Conservation (phyloP, 1,140 invertebrate genomes). For the Rhysida immarginata region DNA sequence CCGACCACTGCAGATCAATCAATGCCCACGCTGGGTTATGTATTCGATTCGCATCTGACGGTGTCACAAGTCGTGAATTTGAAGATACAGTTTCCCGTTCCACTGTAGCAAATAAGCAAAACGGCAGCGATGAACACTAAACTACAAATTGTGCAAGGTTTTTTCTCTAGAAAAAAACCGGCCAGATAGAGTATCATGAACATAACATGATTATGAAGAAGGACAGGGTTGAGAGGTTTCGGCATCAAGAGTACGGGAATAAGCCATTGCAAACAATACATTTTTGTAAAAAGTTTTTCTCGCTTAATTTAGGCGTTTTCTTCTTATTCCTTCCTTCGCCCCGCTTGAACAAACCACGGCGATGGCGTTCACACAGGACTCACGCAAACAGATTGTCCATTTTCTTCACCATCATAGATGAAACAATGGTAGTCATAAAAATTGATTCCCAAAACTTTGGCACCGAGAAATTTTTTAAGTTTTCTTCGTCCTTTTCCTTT, state of each 20-base stretch:
- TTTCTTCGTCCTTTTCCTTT: no score
- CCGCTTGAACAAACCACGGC: no score
- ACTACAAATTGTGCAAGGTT: conserved; percentile 91
- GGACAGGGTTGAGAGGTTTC: conserved; percentile 85
- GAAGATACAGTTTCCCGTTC: conserved; percentile 82
- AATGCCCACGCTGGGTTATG: no score
- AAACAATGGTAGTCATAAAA: no score
- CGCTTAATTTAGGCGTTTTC: no score
- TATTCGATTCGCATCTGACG: conserved; percentile 47
- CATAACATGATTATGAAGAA: conserved; percentile 90
- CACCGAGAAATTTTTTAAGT: no score
- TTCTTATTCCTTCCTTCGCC: no score
- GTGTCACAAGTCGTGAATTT: conserved; percentile 68
- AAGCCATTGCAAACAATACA: conserved; percentile 98
- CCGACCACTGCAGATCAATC: background rate
- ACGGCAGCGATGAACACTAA: conserved; percentile 82
- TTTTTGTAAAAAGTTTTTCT: conserved; percentile 30
- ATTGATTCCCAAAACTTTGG: no score
- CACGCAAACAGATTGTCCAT: no score
- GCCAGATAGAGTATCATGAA: conserved; percentile 87
- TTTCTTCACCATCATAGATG: no score
- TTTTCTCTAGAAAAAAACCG: conserved; percentile 84
- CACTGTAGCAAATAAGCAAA: conserved; percentile 88
- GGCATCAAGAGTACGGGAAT: conserved; percentile 92
- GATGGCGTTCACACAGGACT: no score